Conservation (phyloP, 2,797 vertebrate species). For the Clarias laeviceps region DNA sequence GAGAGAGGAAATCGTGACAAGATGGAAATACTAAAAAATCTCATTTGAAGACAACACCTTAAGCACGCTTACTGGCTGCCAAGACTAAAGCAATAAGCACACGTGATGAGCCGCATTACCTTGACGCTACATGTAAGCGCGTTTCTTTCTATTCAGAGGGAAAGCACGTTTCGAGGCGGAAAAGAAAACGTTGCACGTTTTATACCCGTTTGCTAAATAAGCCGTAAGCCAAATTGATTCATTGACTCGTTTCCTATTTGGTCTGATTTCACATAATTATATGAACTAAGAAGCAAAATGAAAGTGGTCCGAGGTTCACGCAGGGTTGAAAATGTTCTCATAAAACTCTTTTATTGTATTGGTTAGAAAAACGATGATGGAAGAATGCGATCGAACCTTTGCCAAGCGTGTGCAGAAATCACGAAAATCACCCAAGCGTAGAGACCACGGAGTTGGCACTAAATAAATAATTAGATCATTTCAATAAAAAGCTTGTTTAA, state of each 20-base stretch:
- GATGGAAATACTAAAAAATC: slow-evolving; percentile 73
- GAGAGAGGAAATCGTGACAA: slow-evolving; percentile 69
- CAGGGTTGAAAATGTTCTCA: not conserved
- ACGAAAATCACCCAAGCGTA: not conserved
- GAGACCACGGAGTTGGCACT: not conserved
- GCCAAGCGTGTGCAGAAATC: not conserved
- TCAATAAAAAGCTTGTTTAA: not conserved
- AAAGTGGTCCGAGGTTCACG: not conserved
- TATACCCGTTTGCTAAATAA: not conserved
- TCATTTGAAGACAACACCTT: slow-evolving; percentile 78
- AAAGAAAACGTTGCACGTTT: not conserved
- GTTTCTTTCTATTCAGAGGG: not conserved
- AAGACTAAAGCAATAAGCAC: slow-evolving; percentile 71
- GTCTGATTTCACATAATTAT: not conserved
- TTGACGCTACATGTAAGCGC: slow-evolving; percentile 66
- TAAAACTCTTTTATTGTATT: not conserved
- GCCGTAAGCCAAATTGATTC: not conserved
- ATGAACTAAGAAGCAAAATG: not conserved
- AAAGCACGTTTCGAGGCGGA: not conserved
- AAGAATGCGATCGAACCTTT: not conserved
- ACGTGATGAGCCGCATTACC: slow-evolving; percentile 71
- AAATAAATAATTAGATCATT: not conserved
- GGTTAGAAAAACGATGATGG: not conserved
- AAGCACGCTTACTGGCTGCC: slow-evolving; percentile 71
- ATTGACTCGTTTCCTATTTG: not conserved